Conservation (phyloP, 2,888 invertebrate species). For the Leptinotarsa rubiginosa region DNA sequence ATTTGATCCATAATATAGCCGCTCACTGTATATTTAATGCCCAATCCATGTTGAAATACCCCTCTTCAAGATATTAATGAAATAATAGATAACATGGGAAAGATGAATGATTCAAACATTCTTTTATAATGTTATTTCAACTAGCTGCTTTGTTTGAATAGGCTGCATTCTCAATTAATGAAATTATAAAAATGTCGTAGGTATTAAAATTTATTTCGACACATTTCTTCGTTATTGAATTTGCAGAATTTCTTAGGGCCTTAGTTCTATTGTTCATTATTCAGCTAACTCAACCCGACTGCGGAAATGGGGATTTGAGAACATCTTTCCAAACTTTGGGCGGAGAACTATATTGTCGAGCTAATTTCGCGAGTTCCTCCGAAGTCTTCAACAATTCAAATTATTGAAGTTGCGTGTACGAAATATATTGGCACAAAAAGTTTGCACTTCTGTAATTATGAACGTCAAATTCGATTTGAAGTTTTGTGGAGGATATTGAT, state of each 20-base stretch:
- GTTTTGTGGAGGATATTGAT: neutral
- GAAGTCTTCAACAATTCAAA: conserved; percentile 9
- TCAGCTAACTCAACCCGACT: neutral
- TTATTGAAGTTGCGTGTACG: conserved; percentile 4
- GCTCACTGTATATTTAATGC: too few species aligned
- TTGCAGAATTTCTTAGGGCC: neutral
- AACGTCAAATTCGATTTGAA: conserved; percentile 5
- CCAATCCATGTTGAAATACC: too few species aligned
- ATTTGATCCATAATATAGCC: too few species aligned
- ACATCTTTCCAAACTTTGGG: neutral
- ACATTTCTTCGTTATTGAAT: neutral
- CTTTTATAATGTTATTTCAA: too few species aligned
- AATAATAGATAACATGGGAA: too few species aligned
- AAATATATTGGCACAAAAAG: conserved; percentile 12
- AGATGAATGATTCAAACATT: too few species aligned
- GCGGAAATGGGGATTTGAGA: neutral
- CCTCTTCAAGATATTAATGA: too few species aligned
- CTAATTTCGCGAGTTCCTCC: neutral
- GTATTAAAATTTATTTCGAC: neutral
- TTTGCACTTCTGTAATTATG: neutral
- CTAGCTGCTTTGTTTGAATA: too few species aligned
- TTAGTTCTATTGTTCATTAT: neutral
- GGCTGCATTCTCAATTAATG: too few species aligned
- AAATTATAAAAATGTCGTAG: too few species aligned
- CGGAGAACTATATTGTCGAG: conserved; percentile 12